Percentiles rank a stretch among this genome's conserved stretches.
These are phyloP conservation scores for Quadroppia sp. DNA, from an alignment of 2,888 invertebrate species.

Conservation along the genomic window DNA sequence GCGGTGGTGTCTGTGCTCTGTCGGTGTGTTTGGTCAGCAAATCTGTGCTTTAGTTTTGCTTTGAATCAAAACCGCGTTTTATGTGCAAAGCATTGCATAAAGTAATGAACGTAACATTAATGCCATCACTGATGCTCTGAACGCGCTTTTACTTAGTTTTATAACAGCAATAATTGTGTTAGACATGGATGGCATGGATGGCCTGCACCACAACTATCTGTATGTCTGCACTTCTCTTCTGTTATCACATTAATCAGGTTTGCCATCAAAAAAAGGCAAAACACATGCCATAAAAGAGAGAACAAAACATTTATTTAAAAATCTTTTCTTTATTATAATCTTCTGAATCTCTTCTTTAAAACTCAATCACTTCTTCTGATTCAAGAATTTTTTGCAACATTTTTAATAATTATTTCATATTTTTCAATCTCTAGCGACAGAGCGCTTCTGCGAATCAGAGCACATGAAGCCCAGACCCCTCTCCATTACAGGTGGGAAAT, in stretches of 20 bases:
- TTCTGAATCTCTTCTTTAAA: too few relatives aligned
- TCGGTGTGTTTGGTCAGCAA: constrained; percentile 18
- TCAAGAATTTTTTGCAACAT: neutral
- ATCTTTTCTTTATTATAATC: neutral
- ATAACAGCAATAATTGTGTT: constrained; percentile 11
- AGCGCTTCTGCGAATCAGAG: too few relatives aligned
- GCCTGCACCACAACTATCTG: neutral
- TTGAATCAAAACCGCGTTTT: constrained; percentile 6
- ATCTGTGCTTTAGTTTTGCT: constrained; percentile 23
- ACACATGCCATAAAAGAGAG: neutral
- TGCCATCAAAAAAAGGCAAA: constrained; percentile 14
- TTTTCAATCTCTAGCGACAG: too few relatives aligned
- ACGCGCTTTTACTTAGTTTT: constrained; percentile 22
- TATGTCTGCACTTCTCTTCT: neutral
- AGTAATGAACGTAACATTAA: constrained; percentile 7
- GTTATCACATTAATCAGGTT: constrained; percentile 26
- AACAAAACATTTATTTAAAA: neutral
- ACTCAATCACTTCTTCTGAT: too few relatives aligned
- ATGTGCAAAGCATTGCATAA: neutral
- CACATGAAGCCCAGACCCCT: too few relatives aligned
- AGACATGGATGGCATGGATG: constrained; percentile 9
- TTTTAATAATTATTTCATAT: too few relatives aligned
- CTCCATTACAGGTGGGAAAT: too few relatives aligned
- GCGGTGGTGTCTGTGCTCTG: neutral
- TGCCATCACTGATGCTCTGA: neutral